These are phyloP conservation scores for Nixonia krombeini DNA, from an alignment of 1,140 invertebrate genomes.

Conservation along the genomic window DNA sequence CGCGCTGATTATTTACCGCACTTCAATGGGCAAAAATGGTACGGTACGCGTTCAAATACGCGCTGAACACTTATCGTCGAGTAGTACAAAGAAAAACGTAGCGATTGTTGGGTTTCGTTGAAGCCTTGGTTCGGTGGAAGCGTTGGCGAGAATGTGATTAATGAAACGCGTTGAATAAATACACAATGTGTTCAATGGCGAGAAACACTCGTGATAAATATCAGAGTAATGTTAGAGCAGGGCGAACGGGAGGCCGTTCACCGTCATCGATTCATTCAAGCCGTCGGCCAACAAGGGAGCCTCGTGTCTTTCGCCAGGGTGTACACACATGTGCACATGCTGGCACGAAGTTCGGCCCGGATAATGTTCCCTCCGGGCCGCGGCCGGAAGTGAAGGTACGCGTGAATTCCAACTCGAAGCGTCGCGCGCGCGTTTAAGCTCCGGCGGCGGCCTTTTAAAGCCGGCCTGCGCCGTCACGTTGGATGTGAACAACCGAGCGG, in stretches of 20 bases:
- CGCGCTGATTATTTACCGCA: too few species aligned
- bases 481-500: background rate
- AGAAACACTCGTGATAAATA: background rate
- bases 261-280: background rate
- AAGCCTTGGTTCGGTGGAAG: too few species aligned
- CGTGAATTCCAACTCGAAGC: slow-evolving; percentile 24
- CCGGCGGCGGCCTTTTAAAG: background rate
- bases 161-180: too few species aligned
- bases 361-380: background rate
- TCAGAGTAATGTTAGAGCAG: background rate
- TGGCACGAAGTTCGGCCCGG: slow-evolving; percentile 6
- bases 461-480: background rate
- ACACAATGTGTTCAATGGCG: background rate
- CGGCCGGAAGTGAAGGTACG: slow-evolving; percentile 35
- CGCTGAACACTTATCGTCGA: too few species aligned
- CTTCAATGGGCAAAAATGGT: too few species aligned
- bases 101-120: too few species aligned
- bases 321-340: slow-evolving; percentile 14
- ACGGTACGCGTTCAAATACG: too few species aligned
- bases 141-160: too few species aligned
- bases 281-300: background rate
- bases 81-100: too few species aligned
- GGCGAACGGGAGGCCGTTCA: background rate
- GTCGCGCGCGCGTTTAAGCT: background rate
- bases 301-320: background rate